Base-by-base conservation (phyloP, 2,113 vertebrate species). In the Gasterosteus nipponicus region DNA sequence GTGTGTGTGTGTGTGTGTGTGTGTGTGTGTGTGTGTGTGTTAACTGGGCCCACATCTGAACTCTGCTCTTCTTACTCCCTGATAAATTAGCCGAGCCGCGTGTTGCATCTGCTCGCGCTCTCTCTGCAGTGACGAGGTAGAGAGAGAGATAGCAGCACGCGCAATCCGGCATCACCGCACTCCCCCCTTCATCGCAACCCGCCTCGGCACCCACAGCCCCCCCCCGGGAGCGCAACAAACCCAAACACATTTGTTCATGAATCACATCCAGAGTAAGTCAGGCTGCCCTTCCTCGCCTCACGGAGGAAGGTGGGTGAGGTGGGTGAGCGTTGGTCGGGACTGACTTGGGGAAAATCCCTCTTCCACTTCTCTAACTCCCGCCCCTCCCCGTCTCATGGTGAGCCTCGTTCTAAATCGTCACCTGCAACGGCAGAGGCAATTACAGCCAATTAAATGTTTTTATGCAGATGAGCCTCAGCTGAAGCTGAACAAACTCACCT, bases 401-500 rank as follows among this genome's bases (percentile, higher is more conserved):
- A 65, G 69, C 75, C 69, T 74, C 49, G 12, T 78, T 75, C 49
- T 14, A 65, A 89, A 81, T 73, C 81, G 72, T 86, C 85, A 69
- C 86, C 90, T 46, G 82, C 76, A 63, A 73, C 78, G 69, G 67
- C 74, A 42, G 62, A 78, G 69, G 79, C 89, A 89, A 91, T 91
- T 86, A 88, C 80, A 80, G 69, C 65, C 51, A 7, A 80, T 77
- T 76, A 80, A 71, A 92, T 89, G 89, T 90, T 89, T 92, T 86
- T 89, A 91, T 90, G 92, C 86, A 81, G 63, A 87, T 64, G 65
- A 87, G 86, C 57, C 58, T 90, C 89, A 92, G 88, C 90, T 91
- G 90, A 89, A 86, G 88, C 88, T 85, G 86, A 89, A 89, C 90
- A 93, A 93, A 93, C 90, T 26, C 89, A 92, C 89, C 90, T 91